Conservation (phyloP, 2,113 vertebrate genomes). For the Xiphophorus hellerii region DNA sequence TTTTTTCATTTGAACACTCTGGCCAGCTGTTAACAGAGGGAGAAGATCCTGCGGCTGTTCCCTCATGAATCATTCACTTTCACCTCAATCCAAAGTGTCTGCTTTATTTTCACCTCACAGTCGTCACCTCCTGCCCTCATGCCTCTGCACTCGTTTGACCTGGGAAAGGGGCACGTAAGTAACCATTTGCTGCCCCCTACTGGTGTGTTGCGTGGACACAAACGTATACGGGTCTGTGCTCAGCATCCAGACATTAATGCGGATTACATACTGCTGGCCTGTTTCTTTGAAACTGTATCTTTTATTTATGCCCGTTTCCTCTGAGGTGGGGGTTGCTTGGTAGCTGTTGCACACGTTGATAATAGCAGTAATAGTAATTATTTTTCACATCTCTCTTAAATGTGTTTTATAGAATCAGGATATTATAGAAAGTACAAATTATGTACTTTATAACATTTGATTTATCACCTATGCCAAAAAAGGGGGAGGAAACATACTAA, state of each 20-base stretch:
- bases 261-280: neutral
- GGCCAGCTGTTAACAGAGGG: neutral
- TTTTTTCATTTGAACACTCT: slow-evolving; percentile 1
- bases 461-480: no score
- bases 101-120: neutral
- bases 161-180: neutral
- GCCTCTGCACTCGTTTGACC: neutral
- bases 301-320: neutral
- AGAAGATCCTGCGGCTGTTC: neutral
- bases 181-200: slow-evolving; percentile 67
- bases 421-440: no score
- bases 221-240: neutral
- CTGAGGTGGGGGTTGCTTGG: neutral
- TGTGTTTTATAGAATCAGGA: no score
- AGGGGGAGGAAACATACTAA: no score
- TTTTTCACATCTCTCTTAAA: no score
- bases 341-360: no score
- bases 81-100: neutral
- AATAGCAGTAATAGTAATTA: no score
- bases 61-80: neutral
- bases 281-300: neutral
- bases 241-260: neutral
- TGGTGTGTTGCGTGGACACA: slow-evolving; percentile 16
- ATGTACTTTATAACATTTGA: no score
- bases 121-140: neutral